Evolutionary conservation across 2,888 invertebrate species (phyloP), one percentile per base, ranked within the genome.

Genomic region (Hyposoter dolosus): DNA sequence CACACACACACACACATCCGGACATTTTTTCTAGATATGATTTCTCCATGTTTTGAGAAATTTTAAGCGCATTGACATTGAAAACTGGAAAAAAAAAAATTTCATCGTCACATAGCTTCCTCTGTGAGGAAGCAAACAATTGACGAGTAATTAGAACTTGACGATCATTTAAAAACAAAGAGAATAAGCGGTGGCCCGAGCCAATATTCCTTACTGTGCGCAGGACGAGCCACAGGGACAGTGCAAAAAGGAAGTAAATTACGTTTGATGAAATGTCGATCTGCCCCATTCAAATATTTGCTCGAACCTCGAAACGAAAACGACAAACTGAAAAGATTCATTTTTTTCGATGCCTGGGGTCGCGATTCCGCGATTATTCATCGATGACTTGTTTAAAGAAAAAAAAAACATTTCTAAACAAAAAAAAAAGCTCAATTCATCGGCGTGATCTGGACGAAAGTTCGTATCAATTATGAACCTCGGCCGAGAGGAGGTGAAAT

Each of bases 401-500:
- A 40, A 65, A 47, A 40, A 40, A 10, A 19, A 23, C 15, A 3
- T 1, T 47, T 32, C 1, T 2, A 4, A 4, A 35, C 4, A 35
- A 6, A 12, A 47, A 74, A 56, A 66, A 65, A 43, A 5, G 53
- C 60, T 15, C 28, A 32, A 56, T 32, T 79, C 17, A 74, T 53
- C 66, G 74, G 53, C 74, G 53, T 28, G 74, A 75, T 82, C 68
- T 32, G 32, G 19, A 63, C n/a, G 6, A 75, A 82, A 66, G 19
- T 75, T 75, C 40, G 19, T 79, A 75, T 81, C 75, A 82, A 82
- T 82, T 47, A 75, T 23, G 66, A 75, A 47, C 45, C 32, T 68
- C 56, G 63, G 40, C 40, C 65, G 35, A 80, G 28, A 53, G 50
- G 35, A 19, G 40, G 9, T 63, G 15, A 72, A 47, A 63, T 68